These are phyloP conservation scores for Dendrocincla tyrannina DNA, from an alignment of 2,797 vertebrate species.

Conservation along the genomic window DNA sequence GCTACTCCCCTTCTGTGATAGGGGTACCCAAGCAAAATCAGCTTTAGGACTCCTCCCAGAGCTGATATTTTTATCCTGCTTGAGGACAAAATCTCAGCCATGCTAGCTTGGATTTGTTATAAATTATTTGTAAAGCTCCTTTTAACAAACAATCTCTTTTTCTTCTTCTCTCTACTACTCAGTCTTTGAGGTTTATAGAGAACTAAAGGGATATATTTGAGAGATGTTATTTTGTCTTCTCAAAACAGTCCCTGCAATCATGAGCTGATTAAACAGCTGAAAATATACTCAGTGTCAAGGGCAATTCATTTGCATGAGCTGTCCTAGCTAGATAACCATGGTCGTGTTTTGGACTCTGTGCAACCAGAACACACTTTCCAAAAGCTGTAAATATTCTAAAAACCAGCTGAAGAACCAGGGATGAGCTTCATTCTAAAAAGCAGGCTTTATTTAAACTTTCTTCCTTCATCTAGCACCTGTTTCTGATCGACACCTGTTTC, in stretches of 20 bases:
- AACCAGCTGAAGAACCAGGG: not conserved
- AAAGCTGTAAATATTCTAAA: not conserved
- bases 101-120: not conserved
- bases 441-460: not conserved
- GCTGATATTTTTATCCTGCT: not conserved
- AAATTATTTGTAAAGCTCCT: not conserved
- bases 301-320: not conserved
- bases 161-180: not conserved
- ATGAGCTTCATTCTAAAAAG: not conserved
- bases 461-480: not conserved
- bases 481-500: not conserved
- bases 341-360: not conserved
- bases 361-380: not conserved
- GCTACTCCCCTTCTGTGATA: not conserved
- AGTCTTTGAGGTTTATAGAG: not conserved
- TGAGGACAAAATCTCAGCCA: not conserved
- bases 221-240: not conserved
- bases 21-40: not conserved
- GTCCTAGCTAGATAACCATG: not conserved
- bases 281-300: not conserved
- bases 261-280: conserved; percentile 19
- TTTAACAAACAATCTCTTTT: not conserved
- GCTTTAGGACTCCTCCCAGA: not conserved
- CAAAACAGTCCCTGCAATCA: not conserved
- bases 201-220: not conserved